phyloP scores from a whole-genome alignment of 23 tunicate genomes.

The Corella eumyota region DNA sequence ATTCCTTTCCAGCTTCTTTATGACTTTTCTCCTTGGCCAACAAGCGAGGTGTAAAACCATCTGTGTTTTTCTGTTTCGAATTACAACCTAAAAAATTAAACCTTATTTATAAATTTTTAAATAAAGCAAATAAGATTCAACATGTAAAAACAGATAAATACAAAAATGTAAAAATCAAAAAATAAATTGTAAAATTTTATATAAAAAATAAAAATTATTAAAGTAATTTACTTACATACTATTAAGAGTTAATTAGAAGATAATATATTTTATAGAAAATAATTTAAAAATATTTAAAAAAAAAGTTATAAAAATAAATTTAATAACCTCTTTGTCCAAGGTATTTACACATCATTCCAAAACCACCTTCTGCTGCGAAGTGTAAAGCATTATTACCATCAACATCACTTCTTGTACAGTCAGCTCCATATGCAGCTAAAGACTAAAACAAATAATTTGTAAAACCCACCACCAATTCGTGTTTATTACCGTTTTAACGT shows the following conservation, averaged over 20 bases:
- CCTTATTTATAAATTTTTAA: neutral
- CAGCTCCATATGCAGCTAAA: conserved; percentile 74
- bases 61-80: conserved; percentile 68
- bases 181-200: no score
- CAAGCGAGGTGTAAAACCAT: conserved; percentile 84
- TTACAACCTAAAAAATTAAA: conserved; percentile 39
- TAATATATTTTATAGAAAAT: no score
- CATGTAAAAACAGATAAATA: no score
- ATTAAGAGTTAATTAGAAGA: no score
- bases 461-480: neutral
- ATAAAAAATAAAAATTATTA: no score
- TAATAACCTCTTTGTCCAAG: conserved; percentile 78
- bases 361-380: conserved; percentile 74
- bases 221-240: no score
- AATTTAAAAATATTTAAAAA: neutral
- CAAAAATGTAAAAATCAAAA: no score
- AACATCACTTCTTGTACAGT: conserved; percentile 21
- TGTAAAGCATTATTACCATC: conserved; percentile 63
- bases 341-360: conserved; percentile 68
- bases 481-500: neutral
- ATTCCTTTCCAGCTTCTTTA: conserved; percentile 77
- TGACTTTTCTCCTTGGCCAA: conserved; percentile 76
- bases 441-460: conserved; percentile 52
- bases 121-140: neutral
- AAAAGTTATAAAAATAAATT: neutral